Conservation (phyloP, 2,113 vertebrate genomes). For the Corythoichthys intestinalis region DNA sequence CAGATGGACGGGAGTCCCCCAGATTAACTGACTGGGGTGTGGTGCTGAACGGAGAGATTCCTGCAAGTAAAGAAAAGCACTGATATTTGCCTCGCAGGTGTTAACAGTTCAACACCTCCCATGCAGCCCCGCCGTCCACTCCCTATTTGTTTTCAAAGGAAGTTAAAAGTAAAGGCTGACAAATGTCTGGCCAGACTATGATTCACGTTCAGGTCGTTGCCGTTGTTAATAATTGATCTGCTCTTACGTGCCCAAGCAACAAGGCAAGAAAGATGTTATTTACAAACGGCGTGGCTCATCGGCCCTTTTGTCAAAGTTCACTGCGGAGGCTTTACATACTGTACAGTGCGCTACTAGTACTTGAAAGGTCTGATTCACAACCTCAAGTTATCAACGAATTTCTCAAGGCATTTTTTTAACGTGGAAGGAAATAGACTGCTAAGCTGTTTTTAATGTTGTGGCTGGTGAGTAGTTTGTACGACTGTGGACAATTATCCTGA, state of each 20-base stretch:
- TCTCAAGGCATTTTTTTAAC: not conserved
- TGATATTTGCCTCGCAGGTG: conserved; percentile 65
- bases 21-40: conserved; percentile 55
- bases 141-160: conserved; percentile 8
- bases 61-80: conserved; percentile 47
- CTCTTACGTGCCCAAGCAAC: conserved; percentile 26
- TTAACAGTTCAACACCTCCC: conserved; percentile 60
- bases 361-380: not conserved
- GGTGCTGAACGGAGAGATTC: conserved; percentile 61
- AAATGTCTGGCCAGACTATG: conserved; percentile 32
- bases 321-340: conserved; percentile 4
- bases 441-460: not conserved
- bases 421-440: not conserved
- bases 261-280: conserved; percentile 24
- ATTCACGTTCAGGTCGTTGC: conserved; percentile 21
- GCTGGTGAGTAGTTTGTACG: not conserved
- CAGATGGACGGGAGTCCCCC: conserved; percentile 67
- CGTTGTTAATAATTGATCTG: conserved; percentile 66
- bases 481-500: not conserved
- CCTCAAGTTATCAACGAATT: not conserved
- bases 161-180: conserved; percentile 41
- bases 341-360: not conserved
- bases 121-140: conserved; percentile 16
- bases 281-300: conserved; percentile 33
- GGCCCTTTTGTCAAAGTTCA: conserved; percentile 18